Evolutionary conservation across 2,113 vertebrate genomes (phyloP).

Genomic region (Cyanoderma ruficeps): DNA sequence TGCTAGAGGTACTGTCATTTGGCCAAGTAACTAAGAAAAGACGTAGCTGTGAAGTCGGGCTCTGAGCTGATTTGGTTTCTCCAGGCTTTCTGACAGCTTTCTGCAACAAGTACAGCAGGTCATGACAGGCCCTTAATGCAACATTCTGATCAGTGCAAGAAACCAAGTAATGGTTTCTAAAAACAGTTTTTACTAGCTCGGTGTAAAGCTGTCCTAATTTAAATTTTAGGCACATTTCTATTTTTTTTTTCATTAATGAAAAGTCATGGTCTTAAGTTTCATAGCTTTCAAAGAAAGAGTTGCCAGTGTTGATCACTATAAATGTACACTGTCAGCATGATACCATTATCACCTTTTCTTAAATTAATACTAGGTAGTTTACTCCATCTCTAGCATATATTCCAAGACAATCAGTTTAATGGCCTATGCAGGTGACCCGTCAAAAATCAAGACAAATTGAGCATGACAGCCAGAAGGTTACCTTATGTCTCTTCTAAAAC

Average conservation of each 20-base stretch:
- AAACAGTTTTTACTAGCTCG: neutral
- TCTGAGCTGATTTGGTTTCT: neutral
- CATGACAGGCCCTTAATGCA: neutral
- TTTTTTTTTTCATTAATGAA: neutral
- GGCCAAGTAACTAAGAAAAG: neutral
- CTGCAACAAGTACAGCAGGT: neutral
- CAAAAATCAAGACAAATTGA: slow-evolving; percentile 36
- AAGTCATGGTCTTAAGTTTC: neutral
- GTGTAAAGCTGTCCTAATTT: neutral
- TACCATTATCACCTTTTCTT: slow-evolving; percentile 25
- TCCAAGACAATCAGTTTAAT: slow-evolving; percentile 36
- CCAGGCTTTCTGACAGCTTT: neutral
- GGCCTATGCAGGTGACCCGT: neutral
- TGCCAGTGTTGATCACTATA: neutral
- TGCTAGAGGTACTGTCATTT: neutral
- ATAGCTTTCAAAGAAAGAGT: neutral
- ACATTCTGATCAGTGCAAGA: neutral
- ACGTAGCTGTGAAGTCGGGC: neutral
- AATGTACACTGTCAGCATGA: slow-evolving; percentile 21
- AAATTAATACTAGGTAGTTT: slow-evolving; percentile 44
- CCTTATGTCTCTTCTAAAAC: neutral
- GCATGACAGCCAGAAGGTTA: slow-evolving; percentile 7
- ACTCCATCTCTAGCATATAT: neutral
- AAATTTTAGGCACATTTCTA: neutral
- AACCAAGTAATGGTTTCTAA: neutral